Conservation (phyloP, 2,113 vertebrate genomes). For the Toxotes chatareus region DNA sequence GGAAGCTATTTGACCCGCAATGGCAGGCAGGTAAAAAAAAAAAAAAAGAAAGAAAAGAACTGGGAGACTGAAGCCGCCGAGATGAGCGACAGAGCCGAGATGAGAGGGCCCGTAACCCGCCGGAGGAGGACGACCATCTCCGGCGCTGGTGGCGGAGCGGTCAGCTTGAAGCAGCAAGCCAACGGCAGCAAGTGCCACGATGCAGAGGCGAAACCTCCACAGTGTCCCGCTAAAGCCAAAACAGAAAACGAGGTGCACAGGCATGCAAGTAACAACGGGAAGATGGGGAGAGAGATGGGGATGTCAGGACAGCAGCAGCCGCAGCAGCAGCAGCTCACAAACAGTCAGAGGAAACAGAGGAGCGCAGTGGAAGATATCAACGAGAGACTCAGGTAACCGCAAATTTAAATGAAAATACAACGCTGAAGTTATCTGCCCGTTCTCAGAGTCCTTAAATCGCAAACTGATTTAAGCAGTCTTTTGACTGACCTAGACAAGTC, state of each 20-base stretch:
- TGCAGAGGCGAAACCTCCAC: slow-evolving; percentile 41
- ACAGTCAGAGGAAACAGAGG: slow-evolving; percentile 60
- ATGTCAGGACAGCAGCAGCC: background rate
- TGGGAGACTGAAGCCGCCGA: slow-evolving; percentile 27
- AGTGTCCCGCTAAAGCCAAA: slow-evolving; percentile 35
- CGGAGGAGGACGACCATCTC: slow-evolving; percentile 80
- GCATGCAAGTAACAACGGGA: slow-evolving; percentile 39
- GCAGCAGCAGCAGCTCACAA: slow-evolving; percentile 1
- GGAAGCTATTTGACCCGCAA: slow-evolving; percentile 4
- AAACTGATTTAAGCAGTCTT: too few relatives aligned
- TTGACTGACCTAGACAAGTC: background rate
- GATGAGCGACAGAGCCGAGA: slow-evolving; percentile 81
- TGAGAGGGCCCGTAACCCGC: slow-evolving; percentile 70
- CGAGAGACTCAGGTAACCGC: slow-evolving; percentile 78
- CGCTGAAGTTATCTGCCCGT: too few relatives aligned
- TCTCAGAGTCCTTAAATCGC: too few relatives aligned
- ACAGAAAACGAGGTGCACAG: slow-evolving; percentile 26
- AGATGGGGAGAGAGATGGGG: slow-evolving; percentile 39
- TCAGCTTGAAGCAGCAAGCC: slow-evolving; percentile 66
- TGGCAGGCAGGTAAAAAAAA: slow-evolving; percentile 53
- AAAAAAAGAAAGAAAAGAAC: background rate
- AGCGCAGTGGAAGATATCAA: slow-evolving; percentile 65
- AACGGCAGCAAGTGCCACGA: slow-evolving; percentile 69
- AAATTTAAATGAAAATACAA: background rate
- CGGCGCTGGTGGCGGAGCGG: slow-evolving; percentile 41